A percentile compares a stretch with the other conserved stretches of the same genome.
Evolutionary conservation across 2,888 invertebrate genomes (phyloP).

Genomic region (Eilema griseolum): DNA sequence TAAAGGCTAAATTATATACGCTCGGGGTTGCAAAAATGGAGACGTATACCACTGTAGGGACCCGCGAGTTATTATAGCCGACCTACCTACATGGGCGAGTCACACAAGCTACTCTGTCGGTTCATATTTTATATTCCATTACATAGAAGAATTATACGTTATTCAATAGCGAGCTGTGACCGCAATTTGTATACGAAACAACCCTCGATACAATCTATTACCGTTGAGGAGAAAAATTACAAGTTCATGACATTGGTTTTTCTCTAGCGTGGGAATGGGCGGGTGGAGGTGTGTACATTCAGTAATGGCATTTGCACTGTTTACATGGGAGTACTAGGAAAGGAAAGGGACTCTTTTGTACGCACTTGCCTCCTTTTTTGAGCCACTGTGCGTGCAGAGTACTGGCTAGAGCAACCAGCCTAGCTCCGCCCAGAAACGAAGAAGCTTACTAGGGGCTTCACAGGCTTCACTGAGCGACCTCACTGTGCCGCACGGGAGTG

Average conservation of each 20-base stretch:
- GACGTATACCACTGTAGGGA: conserved; percentile 82
- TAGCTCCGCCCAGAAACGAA: too few species aligned
- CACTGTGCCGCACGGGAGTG: background rate
- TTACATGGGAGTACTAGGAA: too few species aligned
- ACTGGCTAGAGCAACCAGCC: too few species aligned
- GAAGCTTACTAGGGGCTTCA: too few species aligned
- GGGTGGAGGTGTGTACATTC: conserved; percentile 47
- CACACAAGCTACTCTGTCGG: conserved; percentile 59
- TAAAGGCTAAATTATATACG: conserved; percentile 83
- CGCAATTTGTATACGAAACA: conserved; percentile 59
- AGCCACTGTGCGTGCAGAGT: too few species aligned
- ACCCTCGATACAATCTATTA: conserved; percentile 68
- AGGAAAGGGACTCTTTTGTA: too few species aligned
- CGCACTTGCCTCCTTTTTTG: too few species aligned
- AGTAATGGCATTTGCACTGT: conserved; percentile 21
- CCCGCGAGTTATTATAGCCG: conserved; percentile 71
- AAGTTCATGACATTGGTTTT: conserved; percentile 67
- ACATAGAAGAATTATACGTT: conserved; percentile 66
- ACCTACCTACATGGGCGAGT: conserved; percentile 66
- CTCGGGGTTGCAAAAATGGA: conserved; percentile 80
- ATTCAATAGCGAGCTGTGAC: conserved; percentile 63
- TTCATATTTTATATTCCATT: conserved; percentile 80
- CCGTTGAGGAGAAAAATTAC: conserved; percentile 64
- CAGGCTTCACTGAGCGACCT: too few species aligned
- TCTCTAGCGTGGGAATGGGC: conserved; percentile 42